Evolutionary conservation across 2,888 invertebrate genomes (phyloP), one percentile per base, ranked within the genome.

Genomic region (Drosophila differens): DNA sequence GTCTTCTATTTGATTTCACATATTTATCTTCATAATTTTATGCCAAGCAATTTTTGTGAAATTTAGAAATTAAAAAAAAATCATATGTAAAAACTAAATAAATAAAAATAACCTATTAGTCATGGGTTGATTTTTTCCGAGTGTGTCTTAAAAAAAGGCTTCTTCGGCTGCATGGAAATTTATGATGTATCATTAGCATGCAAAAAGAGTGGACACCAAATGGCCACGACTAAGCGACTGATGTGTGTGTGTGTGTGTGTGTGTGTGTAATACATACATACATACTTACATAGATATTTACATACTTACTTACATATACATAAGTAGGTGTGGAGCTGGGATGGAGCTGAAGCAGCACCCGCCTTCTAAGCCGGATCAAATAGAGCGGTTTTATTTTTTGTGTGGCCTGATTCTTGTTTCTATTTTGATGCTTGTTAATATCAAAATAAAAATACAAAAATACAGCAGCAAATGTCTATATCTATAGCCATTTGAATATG

Each of bases 151-250:
- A 35, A 14, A 47, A 51, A 41, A 44, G 53, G 30, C 61, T 61
- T 47, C 58, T 58, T 58, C n/a, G 58, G 41, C 22, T 52, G 49
- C 64, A 61, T 60, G 83, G 66, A 83, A 91, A 91, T 92, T 92
- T 91, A 92, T 88, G 81, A 89, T 85, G 71, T 79, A 82, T 91
- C 85, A 92, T 91, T 92, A 91, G 91, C 90, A 91, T 91, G 85
- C 91, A 83, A 75, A 72, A 82, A 70, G 89, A 80, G 84, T 82
- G 81, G 78, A 82, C 79, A 78, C 39, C 74, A 63, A 80, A 80
- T 75, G 74, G 64, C 70, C 69, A 61, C 53, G 59, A 54, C 55
- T 58, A 68, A 65, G 25, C 28, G 51, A 51, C 32, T 22, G 22
- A 16, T 19, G 32, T 16, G 14, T 12, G 19, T 30, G 37, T 12